Conservation (phyloP, 2,888 invertebrate species). For the Theristus sp. region DNA sequence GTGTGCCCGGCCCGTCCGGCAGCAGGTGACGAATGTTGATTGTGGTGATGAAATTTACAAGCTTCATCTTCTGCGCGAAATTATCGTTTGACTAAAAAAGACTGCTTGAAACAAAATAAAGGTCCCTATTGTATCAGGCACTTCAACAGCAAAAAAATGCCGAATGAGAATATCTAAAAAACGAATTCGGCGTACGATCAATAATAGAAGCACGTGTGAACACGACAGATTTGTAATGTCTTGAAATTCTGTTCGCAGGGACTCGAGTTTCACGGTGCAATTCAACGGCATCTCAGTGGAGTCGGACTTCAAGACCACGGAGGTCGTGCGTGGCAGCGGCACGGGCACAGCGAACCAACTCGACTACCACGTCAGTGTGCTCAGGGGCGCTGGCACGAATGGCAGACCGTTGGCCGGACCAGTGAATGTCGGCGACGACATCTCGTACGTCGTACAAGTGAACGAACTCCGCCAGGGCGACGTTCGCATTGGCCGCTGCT, state of each 20-base stretch:
- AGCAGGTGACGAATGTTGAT: background rate
- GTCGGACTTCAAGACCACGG: background rate
- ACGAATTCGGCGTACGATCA: no score
- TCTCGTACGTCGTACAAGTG: slow-evolving; percentile 14
- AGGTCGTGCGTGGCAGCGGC: slow-evolving; percentile 4
- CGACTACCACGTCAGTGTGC: slow-evolving; percentile 3
- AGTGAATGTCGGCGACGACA: slow-evolving; percentile 14
- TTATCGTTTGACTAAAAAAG: no score
- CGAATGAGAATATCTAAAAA: no score
- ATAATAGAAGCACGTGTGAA: no score
- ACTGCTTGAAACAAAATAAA: no score
- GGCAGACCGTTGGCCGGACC: slow-evolving; percentile 13
- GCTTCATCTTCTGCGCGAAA: no score
- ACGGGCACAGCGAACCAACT: background rate
- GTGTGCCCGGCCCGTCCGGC: slow-evolving; percentile 1
- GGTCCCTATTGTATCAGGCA: no score
- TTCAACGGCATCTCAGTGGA: background rate
- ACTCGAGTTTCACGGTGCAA: background rate
- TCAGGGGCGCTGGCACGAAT: slow-evolving; percentile 11
- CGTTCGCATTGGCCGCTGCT: slow-evolving; percentile 15
- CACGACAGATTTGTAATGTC: no score
- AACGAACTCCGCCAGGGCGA: slow-evolving; percentile 12
- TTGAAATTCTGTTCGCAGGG: no score
- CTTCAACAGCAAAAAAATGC: no score
- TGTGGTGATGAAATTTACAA: background rate